phyloP scores from a whole-genome alignment of 2,888 invertebrate genomes.

The Drosophila aldrichi region DNA sequence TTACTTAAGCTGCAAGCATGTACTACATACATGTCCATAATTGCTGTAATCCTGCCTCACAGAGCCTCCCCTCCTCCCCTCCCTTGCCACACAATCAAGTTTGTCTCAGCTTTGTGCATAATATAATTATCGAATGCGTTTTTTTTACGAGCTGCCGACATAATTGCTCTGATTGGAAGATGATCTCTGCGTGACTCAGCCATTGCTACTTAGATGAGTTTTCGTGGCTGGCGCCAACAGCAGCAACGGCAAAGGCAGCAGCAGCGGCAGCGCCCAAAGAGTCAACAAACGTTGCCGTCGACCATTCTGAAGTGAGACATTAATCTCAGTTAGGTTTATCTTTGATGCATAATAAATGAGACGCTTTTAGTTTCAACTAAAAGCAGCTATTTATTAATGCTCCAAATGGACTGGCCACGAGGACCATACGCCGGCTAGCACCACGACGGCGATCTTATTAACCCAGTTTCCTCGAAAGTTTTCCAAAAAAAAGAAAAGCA shows the following conservation, averaged over 20 bases:
- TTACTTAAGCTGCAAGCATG: conserved; percentile 40
- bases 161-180: conserved; percentile 67
- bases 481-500: conserved; percentile 21
- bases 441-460: conserved; percentile 68
- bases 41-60: conserved; percentile 27
- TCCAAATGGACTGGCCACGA: conserved; percentile 45
- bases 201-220: conserved; percentile 10
- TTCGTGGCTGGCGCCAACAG: conserved; percentile 22
- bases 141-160: conserved; percentile 73
- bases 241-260: neutral
- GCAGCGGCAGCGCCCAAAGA: conserved; percentile 27
- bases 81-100: neutral
- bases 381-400: conserved; percentile 78
- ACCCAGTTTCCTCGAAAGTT: conserved; percentile 62
- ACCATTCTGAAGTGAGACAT: conserved; percentile 75
- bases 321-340: conserved; percentile 80
- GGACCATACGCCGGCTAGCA: conserved; percentile 7
- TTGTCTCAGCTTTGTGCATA: conserved; percentile 39
- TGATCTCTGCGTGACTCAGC: conserved; percentile 63
- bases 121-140: conserved; percentile 67
- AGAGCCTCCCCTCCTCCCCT: neutral
- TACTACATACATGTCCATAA: conserved; percentile 13
- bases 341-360: conserved; percentile 81
- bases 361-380: conserved; percentile 66
- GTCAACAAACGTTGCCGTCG: conserved; percentile 52